Percentiles rank a stretch among this genome's conserved stretches.
Conservation (phyloP, 2,888 invertebrate genomes). For the Pyrocoelia pectoralis region DNA sequence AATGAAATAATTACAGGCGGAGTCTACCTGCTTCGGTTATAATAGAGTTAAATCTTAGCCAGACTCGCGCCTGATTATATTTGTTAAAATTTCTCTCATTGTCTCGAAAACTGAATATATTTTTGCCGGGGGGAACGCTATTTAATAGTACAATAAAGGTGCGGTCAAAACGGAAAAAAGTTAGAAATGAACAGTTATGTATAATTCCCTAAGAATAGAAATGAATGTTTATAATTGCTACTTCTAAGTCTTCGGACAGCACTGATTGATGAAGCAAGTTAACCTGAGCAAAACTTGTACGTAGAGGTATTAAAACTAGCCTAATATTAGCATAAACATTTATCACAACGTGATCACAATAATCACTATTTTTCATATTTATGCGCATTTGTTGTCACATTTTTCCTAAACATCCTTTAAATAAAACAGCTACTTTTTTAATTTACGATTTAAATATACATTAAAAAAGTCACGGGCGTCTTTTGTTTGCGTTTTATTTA, state of each 20-base stretch:
- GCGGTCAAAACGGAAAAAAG: conserved; percentile 7
- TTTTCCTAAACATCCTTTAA: too few species aligned
- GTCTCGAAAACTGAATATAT: conserved; percentile 3
- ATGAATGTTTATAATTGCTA: conserved; percentile 26
- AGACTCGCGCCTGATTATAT: conserved; percentile 6
- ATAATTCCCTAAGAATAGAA: conserved; percentile 19
- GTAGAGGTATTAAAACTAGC: not conserved
- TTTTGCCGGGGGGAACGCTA: not conserved
- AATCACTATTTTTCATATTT: not conserved
- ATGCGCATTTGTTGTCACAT: not conserved
- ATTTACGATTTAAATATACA: too few species aligned
- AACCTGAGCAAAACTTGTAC: conserved; percentile 11
- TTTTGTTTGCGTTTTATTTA: too few species aligned
- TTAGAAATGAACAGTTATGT: conserved; percentile 19
- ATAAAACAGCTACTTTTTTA: too few species aligned
- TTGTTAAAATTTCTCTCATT: conserved; percentile 11
- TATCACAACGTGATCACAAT: not conserved
- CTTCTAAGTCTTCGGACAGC: conserved; percentile 11
- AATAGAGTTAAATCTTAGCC: conserved; percentile 12
- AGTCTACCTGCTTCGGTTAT: conserved; percentile 31
- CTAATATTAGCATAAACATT: conserved; percentile 18
- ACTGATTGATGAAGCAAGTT: conserved; percentile 22
- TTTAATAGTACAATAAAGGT: conserved; percentile 15
- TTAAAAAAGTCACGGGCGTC: too few species aligned
- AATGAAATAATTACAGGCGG: conserved; percentile 39